Percentiles rank a stretch among this genome's conserved stretches.
phyloP scores from a whole-genome alignment of 2,888 invertebrate species.

The Nysson spinosus region DNA sequence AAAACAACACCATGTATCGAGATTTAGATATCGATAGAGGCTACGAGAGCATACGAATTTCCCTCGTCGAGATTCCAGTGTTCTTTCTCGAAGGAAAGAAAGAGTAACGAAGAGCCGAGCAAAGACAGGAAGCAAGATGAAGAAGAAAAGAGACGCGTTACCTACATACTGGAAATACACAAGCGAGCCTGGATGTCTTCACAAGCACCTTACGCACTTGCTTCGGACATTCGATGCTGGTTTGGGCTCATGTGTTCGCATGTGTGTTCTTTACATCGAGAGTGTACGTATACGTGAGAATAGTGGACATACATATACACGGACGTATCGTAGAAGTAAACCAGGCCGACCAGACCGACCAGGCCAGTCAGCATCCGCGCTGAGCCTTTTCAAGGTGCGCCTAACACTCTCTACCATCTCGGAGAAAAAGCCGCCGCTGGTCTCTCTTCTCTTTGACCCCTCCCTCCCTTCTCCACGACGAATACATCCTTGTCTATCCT shows the following conservation, averaged over 20 bases:
- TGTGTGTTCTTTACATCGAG: conserved; percentile 41
- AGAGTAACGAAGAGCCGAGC: conserved; percentile 1
- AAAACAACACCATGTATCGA: conserved; percentile 29
- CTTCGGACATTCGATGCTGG: conserved; percentile 22
- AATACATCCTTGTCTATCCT: background rate
- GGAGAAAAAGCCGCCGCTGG: conserved; percentile 60
- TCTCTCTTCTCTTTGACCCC: conserved; percentile 4
- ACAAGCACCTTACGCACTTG: conserved; percentile 69
- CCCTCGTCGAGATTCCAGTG: conserved; percentile 46
- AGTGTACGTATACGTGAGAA: background rate
- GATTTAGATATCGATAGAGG: conserved; percentile 64
- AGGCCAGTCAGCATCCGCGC: conserved; percentile 73
- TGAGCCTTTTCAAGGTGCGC: conserved; percentile 65
- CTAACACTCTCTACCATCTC: conserved; percentile 73
- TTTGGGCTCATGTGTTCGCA: conserved; percentile 34
- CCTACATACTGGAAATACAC: conserved; percentile 62
- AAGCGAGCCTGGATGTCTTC: conserved; percentile 34
- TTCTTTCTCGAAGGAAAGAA: background rate
- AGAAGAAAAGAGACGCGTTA: conserved; percentile 56
- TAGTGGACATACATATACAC: conserved; percentile 15
- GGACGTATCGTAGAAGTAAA: conserved; percentile 52
- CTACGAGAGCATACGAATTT: conserved; percentile 61
- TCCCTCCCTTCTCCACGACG: background rate
- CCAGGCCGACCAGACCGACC: conserved; percentile 70
- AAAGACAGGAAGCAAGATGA: conserved; percentile 28